phyloP scores from a whole-genome alignment of 2,888 invertebrate species.

The Tiliacea aurago region DNA sequence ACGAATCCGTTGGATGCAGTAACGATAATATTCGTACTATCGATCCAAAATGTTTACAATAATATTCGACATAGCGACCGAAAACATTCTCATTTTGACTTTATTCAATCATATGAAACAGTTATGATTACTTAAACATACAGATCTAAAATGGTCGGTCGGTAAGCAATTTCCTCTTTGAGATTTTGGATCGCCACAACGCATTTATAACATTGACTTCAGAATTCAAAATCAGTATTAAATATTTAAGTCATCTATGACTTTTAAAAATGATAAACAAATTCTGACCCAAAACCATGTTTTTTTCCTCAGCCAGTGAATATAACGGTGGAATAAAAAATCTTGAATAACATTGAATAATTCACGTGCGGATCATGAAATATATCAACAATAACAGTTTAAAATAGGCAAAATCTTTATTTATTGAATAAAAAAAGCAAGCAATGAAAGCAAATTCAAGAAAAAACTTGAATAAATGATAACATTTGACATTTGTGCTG shows the following conservation, averaged over 20 bases:
- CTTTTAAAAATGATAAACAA: conserved; percentile 46
- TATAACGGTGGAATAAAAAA: conserved; percentile 53
- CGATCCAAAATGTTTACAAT: not conserved
- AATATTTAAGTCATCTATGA: conserved; percentile 44
- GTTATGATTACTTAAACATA: conserved; percentile 47
- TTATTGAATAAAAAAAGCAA: conserved; percentile 11
- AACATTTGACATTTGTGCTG: not conserved
- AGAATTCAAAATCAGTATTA: conserved; percentile 45
- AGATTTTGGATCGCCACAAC: conserved; percentile 53
- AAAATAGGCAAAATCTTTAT: conserved; percentile 6
- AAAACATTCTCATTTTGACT: conserved; percentile 1
- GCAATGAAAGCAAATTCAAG: not conserved
- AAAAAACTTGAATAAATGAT: not conserved
- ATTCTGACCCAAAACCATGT: conserved; percentile 56
- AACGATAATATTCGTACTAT: not conserved
- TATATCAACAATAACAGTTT: not conserved
- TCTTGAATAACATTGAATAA: conserved; percentile 8
- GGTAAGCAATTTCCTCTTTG: conserved; percentile 9
- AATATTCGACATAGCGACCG: not conserved
- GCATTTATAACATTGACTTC: conserved; percentile 61
- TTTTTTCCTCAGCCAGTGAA: conserved; percentile 36
- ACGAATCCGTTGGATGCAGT: not conserved
- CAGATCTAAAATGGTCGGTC: conserved; percentile 18
- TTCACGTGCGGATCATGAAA: conserved; percentile 30
- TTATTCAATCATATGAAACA: conserved; percentile 19